Conservation (phyloP, 2,797 vertebrate genomes). For the Crenichthys baileyi region DNA sequence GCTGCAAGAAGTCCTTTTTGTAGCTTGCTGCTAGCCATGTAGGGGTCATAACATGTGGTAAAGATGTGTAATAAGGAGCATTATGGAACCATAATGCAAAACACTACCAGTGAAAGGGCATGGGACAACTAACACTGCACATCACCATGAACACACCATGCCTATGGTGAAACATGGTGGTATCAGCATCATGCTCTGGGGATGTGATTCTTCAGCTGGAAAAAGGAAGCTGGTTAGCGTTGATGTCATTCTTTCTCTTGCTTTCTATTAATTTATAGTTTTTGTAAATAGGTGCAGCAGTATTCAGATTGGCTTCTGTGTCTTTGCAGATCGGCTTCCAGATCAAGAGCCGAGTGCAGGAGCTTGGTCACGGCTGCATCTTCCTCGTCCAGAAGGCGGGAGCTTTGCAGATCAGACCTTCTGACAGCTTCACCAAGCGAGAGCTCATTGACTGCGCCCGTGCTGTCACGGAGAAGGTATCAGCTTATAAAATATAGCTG, state of each 20-base stretch:
- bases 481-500: not conserved
- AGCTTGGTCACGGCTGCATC: constrained; percentile 97
- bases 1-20: no score
- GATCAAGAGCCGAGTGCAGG: constrained; percentile 93
- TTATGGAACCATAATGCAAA: no score
- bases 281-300: not conserved
- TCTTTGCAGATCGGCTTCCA: constrained; percentile 91
- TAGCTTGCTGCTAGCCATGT: no score
- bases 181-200: not conserved
- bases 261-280: not conserved
- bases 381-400: constrained; percentile 99
- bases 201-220: not conserved
- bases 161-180: not conserved
- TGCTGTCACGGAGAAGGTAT: constrained; percentile 95
- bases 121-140: not conserved
- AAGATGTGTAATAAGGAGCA: no score
- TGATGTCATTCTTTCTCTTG: not conserved
- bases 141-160: not conserved
- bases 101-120: no score
- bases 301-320: not conserved
- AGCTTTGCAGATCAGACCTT: constrained; percentile 93
- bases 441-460: constrained; percentile 97
- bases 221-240: not conserved
- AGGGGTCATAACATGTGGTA: no score
- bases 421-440: constrained; percentile 93